phyloP scores from a whole-genome alignment of 2,797 vertebrate species.

The Thunnus albacares region DNA sequence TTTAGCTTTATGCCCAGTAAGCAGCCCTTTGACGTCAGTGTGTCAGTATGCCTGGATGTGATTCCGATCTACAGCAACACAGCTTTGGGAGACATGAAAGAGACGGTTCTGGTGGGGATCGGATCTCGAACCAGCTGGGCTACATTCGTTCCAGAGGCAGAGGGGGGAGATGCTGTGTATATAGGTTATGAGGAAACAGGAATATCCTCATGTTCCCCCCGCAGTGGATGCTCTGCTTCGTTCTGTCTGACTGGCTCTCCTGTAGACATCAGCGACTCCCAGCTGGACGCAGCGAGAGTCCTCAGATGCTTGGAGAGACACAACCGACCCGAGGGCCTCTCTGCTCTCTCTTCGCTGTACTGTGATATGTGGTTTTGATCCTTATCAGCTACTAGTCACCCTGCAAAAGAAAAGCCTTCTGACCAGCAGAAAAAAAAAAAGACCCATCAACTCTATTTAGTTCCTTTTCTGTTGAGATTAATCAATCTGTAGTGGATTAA shows the following conservation, averaged over 20 bases:
- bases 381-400: conserved; percentile 5
- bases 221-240: conserved; percentile 29
- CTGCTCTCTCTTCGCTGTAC: conserved; percentile 14
- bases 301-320: conserved; percentile 35
- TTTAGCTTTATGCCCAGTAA: background rate
- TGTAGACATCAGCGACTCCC: conserved; percentile 45
- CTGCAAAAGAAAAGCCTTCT: conserved; percentile 25
- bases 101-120: background rate
- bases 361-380: conserved; percentile 41
- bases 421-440: conserved; percentile 6
- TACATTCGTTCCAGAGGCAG: conserved; percentile 29
- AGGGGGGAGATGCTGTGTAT: conserved; percentile 18
- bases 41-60: background rate
- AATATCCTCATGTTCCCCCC: conserved; percentile 31
- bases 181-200: conserved; percentile 40
- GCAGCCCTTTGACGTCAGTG: background rate
- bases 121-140: conserved; percentile 8
- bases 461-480: background rate
- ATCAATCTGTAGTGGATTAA: background rate
- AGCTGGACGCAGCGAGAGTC: conserved; percentile 41
- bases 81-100: conserved; percentile 12
- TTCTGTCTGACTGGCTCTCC: conserved; percentile 48
- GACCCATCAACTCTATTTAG: background rate
- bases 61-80: background rate
- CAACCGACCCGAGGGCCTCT: conserved; percentile 17